phyloP scores from a whole-genome alignment of 2,888 invertebrate species.

The Andricus quercusramuli region DNA sequence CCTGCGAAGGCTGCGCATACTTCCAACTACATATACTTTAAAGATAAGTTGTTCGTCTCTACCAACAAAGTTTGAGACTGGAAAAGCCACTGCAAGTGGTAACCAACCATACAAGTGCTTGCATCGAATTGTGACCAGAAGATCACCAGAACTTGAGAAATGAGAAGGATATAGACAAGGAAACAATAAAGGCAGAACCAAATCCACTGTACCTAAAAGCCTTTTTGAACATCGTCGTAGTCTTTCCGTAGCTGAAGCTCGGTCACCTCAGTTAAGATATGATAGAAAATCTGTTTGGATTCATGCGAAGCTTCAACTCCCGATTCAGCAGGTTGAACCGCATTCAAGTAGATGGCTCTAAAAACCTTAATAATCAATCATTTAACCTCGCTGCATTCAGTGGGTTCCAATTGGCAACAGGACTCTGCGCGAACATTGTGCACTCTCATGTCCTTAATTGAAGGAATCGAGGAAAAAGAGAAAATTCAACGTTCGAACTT shows the following conservation, averaged over 20 bases:
- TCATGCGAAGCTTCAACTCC: neutral
- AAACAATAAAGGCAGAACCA: too few relatives aligned
- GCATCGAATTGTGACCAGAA: too few relatives aligned
- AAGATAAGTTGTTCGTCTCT: too few relatives aligned
- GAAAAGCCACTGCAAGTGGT: too few relatives aligned
- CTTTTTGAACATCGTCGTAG: too few relatives aligned
- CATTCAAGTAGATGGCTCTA: neutral
- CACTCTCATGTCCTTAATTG: neutral
- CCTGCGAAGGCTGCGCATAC: too few relatives aligned
- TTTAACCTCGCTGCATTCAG: neutral
- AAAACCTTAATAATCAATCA: neutral
- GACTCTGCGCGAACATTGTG: neutral
- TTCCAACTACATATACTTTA: too few relatives aligned
- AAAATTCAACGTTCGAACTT: neutral
- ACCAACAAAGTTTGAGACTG: too few relatives aligned
- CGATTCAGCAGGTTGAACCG: neutral
- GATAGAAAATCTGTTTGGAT: neutral
- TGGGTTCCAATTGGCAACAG: neutral
- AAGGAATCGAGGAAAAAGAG: neutral
- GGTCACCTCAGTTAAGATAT: neutral
- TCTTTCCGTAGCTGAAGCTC: conserved; percentile 61
- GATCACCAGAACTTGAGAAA: too few relatives aligned
- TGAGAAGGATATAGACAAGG: too few relatives aligned
- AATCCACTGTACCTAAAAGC: too few relatives aligned
- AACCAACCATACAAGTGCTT: too few relatives aligned